Evolutionary conservation across 1,140 invertebrate genomes (phyloP).

Genomic region (Neodiprion lecontei): DNA sequence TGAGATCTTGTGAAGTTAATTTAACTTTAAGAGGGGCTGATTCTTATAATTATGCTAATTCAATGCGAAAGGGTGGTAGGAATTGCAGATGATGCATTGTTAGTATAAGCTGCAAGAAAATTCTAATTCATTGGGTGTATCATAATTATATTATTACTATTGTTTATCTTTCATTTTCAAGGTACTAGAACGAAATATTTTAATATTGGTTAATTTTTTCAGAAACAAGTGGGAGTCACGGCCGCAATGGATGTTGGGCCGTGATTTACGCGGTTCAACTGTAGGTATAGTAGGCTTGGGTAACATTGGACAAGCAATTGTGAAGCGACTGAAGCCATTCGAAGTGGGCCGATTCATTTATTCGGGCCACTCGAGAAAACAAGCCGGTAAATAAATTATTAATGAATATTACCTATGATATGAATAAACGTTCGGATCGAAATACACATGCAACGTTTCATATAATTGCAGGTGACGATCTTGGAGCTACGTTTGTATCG

Average conservation of each 20-base stretch:
- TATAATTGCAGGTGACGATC: conserved; percentile 57
- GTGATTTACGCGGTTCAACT: conserved; percentile 73
- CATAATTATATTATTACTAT: too few species aligned
- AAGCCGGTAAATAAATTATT: conserved; percentile 60
- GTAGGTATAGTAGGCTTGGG: conserved; percentile 85
- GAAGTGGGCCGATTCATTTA: conserved; percentile 75
- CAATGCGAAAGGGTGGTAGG: too few species aligned
- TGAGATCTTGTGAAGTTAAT: too few species aligned
- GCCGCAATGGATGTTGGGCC: conserved; percentile 73
- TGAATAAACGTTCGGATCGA: conserved; percentile 9
- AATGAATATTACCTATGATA: conserved; percentile 19
- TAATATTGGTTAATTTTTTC: conserved; percentile 28
- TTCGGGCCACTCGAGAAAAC: conserved; percentile 69
- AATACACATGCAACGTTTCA: background rate
- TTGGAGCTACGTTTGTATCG: conserved; percentile 73
- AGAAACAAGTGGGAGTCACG: conserved; percentile 72
- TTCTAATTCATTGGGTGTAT: too few species aligned
- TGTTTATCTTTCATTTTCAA: too few species aligned
- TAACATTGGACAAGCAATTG: conserved; percentile 77
- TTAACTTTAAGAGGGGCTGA: too few species aligned
- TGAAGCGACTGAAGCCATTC: conserved; percentile 73
- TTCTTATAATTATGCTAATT: too few species aligned
- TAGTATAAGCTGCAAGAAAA: too few species aligned
- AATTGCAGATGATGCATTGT: too few species aligned
- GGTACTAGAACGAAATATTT: too few species aligned